These are phyloP conservation scores for Ips nitidus DNA, from an alignment of 1,140 invertebrate genomes.

Conservation along the genomic window DNA sequence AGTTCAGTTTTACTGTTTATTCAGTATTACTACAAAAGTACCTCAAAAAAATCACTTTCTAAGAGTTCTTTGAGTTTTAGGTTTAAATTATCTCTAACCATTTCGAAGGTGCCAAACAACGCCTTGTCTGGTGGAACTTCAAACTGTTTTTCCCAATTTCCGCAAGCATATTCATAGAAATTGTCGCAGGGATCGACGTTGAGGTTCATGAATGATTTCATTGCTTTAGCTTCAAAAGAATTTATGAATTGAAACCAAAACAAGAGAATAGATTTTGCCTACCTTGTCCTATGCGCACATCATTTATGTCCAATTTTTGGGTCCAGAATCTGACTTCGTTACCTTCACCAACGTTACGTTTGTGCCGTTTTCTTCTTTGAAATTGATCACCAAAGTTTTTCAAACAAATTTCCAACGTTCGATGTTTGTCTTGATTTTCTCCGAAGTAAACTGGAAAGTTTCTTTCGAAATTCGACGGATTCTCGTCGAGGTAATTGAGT, in stretches of 20 bases:
- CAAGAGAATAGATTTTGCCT: constrained; percentile 9
- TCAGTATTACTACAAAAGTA: background rate
- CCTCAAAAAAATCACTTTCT: constrained; percentile 45
- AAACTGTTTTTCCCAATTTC: constrained; percentile 80
- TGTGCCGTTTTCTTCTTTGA: too few relatives aligned
- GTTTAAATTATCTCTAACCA: constrained; percentile 74
- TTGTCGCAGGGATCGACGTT: constrained; percentile 82
- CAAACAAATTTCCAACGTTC: background rate
- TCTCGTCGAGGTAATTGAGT: constrained; percentile 28
- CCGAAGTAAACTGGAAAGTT: constrained; percentile 14
- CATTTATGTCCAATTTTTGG: constrained; percentile 27
- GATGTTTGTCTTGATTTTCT: constrained; percentile 11
- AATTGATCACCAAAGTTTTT: too few relatives aligned
- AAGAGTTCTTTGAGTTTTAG: constrained; percentile 69
- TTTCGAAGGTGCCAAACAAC: constrained; percentile 79
- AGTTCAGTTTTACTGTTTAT: constrained; percentile 10
- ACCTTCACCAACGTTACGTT: too few relatives aligned
- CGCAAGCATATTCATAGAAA: constrained; percentile 90
- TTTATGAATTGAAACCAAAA: background rate
- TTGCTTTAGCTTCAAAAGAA: constrained; percentile 58
- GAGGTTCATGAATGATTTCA: constrained; percentile 77
- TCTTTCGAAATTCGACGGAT: constrained; percentile 28
- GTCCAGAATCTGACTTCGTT: constrained; percentile 32
- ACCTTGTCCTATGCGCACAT: constrained; percentile 50
- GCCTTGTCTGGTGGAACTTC: constrained; percentile 82